Percentiles rank a stretch among this genome's conserved stretches.
Conservation (phyloP, 1,140 invertebrate genomes). For the Maconellicoccus hirsutus region DNA sequence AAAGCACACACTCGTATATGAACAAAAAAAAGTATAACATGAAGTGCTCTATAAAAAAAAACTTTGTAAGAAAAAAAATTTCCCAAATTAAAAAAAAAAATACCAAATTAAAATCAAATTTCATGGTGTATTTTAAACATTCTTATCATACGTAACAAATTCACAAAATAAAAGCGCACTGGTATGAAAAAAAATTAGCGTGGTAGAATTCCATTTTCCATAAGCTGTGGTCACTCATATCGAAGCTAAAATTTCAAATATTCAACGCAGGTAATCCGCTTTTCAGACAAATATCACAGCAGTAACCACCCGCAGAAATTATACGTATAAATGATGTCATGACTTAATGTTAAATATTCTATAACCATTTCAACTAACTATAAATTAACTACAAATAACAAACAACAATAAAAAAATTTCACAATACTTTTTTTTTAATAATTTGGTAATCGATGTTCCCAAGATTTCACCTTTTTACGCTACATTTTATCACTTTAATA, state of each 20-base stretch:
- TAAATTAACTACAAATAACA: background rate
- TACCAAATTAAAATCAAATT: too few species aligned
- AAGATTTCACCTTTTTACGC: background rate
- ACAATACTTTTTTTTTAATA: background rate
- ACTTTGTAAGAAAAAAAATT: too few species aligned
- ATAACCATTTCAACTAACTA: background rate
- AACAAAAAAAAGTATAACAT: too few species aligned
- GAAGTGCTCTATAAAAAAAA: too few species aligned
- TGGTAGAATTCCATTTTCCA: too few species aligned
- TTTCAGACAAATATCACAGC: constrained; percentile 4
- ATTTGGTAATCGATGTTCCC: background rate
- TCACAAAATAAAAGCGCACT: too few species aligned
- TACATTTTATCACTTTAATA: background rate
- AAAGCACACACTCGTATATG: too few species aligned
- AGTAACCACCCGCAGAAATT: background rate
- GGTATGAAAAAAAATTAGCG: too few species aligned
- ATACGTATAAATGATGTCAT: background rate
- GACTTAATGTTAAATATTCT: background rate
- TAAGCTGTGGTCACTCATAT: background rate
- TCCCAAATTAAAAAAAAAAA: too few species aligned
- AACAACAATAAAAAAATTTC: background rate
- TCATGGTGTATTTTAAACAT: too few species aligned
- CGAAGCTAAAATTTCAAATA: background rate
- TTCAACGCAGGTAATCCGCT: background rate
- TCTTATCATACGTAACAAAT: too few species aligned